Percentiles rank a stretch among this genome's conserved stretches.
phyloP scores from a whole-genome alignment of 1,140 invertebrate genomes.

The Wiebesia pumilae region DNA sequence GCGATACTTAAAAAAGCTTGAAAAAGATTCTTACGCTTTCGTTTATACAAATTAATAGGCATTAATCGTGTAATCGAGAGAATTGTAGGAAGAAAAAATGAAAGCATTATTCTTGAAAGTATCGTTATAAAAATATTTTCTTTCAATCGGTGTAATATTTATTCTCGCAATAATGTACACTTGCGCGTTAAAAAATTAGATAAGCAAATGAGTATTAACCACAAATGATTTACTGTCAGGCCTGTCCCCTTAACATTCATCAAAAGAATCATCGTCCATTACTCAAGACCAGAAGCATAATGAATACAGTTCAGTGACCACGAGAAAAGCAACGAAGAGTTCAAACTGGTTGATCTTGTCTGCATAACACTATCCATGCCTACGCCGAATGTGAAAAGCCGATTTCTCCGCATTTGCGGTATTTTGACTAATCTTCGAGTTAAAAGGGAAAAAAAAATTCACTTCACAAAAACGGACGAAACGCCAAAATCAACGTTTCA shows the following conservation, averaged over 20 bases:
- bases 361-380: background rate
- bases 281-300: background rate
- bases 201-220: background rate
- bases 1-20: too few species aligned
- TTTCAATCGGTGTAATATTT: too few species aligned
- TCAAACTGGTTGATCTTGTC: conserved; percentile 12
- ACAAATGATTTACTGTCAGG: background rate
- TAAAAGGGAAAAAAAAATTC: background rate
- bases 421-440: conserved; percentile 13
- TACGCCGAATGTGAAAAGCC: background rate
- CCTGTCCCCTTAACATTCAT: background rate
- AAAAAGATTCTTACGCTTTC: background rate
- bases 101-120: too few species aligned
- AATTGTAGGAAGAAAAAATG: too few species aligned
- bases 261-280: background rate
- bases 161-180: too few species aligned
- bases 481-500: background rate
- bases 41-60: too few species aligned
- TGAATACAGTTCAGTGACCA: conserved; percentile 1
- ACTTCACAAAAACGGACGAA: background rate
- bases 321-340: background rate
- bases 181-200: too few species aligned
- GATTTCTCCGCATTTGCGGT: background rate
- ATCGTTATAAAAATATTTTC: too few species aligned
- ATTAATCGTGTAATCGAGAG: too few species aligned